Evolutionary conservation across 2,113 vertebrate genomes (phyloP), one percentile per base, ranked within the genome.

Genomic region (Phalacrocorax carbo): DNA sequence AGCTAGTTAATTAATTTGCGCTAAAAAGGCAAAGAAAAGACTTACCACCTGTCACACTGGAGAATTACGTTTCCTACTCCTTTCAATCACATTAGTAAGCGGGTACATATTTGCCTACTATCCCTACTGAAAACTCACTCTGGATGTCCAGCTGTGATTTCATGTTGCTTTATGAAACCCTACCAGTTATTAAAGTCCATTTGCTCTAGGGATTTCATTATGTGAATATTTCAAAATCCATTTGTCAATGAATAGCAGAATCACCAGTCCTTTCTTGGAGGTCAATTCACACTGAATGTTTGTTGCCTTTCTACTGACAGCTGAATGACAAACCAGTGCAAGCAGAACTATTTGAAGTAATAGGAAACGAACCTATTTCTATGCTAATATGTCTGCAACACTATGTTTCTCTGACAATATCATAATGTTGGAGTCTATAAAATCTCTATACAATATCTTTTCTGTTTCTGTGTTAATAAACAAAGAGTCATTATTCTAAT

Each of bases 401-500:
- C 64, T 91, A 44, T 9, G 1, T 82, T 93, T 91, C 76, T 68
- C 84, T 94, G 73, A 77, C 79, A 95, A 49, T 66, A 89, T 49
- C 19, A 38, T 30, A 40, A 82, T 65, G 57, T 46, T 83, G 55
- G 7, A 76, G 46, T 93, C 91, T 77, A 66, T 88, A 60, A 93
- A 96, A 94, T 64, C 84, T 95, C 97, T 96, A 96, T 88, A 62
- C 16, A 76, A 32, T 83, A 91, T 79, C 94, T 93, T 54, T 34
- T 88, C 54, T 90, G 27, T 65, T 75, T 36, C 51, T 75, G 15
- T 92, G 82, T 88, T 66, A 81, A 88, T 40, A 82, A 97, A 94
- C 87, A 96, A 94, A 90, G 51, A 82, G 65, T 92, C 89, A 86
- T 96, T 97, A 96, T 96, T 94, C 83, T 82, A 69, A 84, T 94